phyloP scores from a whole-genome alignment of 2,797 vertebrate species.

The Hydrocynus forskahlii region DNA sequence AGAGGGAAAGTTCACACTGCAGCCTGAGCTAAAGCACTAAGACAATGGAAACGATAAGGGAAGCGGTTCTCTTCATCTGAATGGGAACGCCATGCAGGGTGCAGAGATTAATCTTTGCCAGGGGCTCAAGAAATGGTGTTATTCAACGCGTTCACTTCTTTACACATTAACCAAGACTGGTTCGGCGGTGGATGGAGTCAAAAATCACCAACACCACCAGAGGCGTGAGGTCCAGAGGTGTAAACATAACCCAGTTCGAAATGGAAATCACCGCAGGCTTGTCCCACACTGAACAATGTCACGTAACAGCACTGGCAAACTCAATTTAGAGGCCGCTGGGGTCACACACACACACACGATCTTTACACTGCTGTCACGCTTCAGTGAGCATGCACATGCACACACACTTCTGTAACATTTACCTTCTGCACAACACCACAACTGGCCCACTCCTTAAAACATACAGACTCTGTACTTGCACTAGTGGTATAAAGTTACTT shows the following conservation, averaged over 20 bases:
- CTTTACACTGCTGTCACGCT: background rate
- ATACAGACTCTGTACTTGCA: no score
- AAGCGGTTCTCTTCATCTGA: background rate
- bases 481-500: background rate
- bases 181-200: no score
- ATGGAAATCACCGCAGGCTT: background rate
- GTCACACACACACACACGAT: background rate
- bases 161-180: no score
- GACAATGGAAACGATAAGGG: slow-evolving; percentile 14
- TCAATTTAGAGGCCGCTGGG: background rate
- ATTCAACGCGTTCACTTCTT: no score
- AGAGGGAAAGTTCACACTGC: slow-evolving; percentile 1
- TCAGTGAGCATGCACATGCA: background rate
- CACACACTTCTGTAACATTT: background rate
- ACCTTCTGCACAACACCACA: background rate
- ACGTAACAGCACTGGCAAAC: background rate
- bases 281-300: background rate
- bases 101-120: slow-evolving; percentile 18
- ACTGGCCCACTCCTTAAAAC: background rate
- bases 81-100: background rate
- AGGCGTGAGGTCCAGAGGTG: background rate
- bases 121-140: no score
- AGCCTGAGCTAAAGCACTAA: background rate
- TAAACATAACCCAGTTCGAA: background rate
- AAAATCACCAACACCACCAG: background rate